Evolutionary conservation across 1,140 invertebrate species (phyloP), one percentile per base, ranked within the genome.

Genomic region (Zophobas morio): DNA sequence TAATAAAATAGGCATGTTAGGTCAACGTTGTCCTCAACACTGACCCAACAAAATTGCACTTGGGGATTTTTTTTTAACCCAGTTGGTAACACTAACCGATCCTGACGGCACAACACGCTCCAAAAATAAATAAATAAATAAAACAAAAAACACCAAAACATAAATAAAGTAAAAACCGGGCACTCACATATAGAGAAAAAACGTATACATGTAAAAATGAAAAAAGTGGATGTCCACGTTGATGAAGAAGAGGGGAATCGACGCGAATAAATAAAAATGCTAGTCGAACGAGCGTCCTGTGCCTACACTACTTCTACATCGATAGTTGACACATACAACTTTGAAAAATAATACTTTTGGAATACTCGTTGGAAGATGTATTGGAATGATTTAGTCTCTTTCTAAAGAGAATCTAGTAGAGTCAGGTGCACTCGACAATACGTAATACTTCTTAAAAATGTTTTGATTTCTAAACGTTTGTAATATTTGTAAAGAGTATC

Each of bases 21-120:
- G 47, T 70, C 47, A 70, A 39, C 39, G 47, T 33, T 42, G 66
- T 5, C 36, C 47, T 33, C 6, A 51, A 51, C 8, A 72, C 70
- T 34, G 36, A 75, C 56, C 34, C 32, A 75, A 40, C 60, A 36
- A 70, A 70, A 51, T 51, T 51, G 49, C 49, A 51, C 49, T 51
- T 51, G 49, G 49, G 49, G 49, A 51, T 46, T 46, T 46, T 8
- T 20, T 4, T 46, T 8, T 3, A 46, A 8, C 42, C 42, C 3
- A 3, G 42, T 46, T 6, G 49, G 3, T 20, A 51, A 51, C 49
- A 2, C 8, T 46, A 20, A 8, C 42, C 42, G 42, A 4, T 4
- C 42, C 42, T 46, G 42, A 20, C 42, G 3, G 42, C 42, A 46
- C 42, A 46, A 46, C 20, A 46, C 42, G 6, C 6, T 51, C 6